Percentiles rank a stretch among this genome's conserved stretches.
Evolutionary conservation across 2,888 invertebrate species (phyloP).

Genomic region (Ctena decussata): DNA sequence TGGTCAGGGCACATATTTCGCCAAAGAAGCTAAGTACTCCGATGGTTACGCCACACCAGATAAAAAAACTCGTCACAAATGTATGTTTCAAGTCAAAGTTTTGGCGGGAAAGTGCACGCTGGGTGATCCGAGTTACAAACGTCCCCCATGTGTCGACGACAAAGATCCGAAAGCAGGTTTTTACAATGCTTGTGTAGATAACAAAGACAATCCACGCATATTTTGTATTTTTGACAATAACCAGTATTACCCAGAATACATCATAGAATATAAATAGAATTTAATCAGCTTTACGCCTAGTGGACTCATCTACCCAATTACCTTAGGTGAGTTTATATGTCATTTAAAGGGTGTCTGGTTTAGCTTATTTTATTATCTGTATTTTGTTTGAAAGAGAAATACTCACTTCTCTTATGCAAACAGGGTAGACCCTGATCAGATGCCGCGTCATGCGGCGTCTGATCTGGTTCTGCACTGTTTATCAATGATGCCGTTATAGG

Average conservation of each 20-base stretch:
- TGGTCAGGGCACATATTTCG: slow-evolving; percentile 77
- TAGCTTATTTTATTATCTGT: no score
- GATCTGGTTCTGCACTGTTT: no score
- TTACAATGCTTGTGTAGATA: slow-evolving; percentile 81
- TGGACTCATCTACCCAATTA: no score
- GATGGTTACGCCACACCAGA: slow-evolving; percentile 70
- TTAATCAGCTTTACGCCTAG: no score
- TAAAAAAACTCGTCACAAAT: slow-evolving; percentile 55
- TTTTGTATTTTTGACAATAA: slow-evolving; percentile 80
- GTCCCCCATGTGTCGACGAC: slow-evolving; percentile 74
- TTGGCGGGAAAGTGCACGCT: slow-evolving; percentile 74
- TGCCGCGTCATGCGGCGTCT: no score
- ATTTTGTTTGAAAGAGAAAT: no score
- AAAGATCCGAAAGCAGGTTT: slow-evolving; percentile 51
- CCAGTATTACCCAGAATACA: slow-evolving; percentile 83
- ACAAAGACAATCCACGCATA: slow-evolving; percentile 72
- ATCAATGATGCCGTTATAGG: no score
- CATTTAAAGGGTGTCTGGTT: no score
- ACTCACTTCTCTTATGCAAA: no score
- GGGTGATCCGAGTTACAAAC: slow-evolving; percentile 68
- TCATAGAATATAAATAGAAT: slow-evolving; percentile 69
- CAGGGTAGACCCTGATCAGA: no score
- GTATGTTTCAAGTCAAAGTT: slow-evolving; percentile 79
- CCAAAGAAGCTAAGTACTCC: slow-evolving; percentile 72
- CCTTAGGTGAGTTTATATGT: no score